Evolutionary conservation across 2,888 invertebrate genomes (phyloP).

Genomic region (Kryphioiulus occultus): DNA sequence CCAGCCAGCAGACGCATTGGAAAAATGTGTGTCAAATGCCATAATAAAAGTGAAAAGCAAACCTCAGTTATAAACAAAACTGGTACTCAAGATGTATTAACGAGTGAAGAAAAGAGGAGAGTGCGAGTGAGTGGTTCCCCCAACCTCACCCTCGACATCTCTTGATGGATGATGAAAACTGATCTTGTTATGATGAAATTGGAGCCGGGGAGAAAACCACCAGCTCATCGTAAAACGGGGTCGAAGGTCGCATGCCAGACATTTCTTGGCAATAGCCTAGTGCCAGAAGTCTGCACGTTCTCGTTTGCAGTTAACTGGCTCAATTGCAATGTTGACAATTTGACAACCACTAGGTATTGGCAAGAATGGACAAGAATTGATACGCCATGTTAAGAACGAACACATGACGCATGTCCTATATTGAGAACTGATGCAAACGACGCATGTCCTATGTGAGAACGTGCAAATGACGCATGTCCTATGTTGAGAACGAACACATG

Average conservation of each 20-base stretch:
- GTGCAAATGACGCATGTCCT: no score
- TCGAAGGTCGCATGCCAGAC: neutral
- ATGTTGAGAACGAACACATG: no score
- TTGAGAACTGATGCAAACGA: no score
- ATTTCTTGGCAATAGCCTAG: neutral
- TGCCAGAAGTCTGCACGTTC: neutral
- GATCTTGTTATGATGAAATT: neutral
- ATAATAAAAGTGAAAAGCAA: neutral
- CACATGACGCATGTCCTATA: no score
- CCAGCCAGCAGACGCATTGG: neutral
- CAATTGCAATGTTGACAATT: neutral
- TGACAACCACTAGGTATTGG: no score
- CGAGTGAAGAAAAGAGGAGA: neutral
- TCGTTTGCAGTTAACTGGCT: neutral
- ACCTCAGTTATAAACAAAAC: neutral
- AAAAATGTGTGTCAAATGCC: neutral
- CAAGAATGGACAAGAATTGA: no score
- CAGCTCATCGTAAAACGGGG: neutral
- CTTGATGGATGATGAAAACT: slow-evolving; percentile 20
- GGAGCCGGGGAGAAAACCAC: neutral
- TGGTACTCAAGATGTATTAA: neutral
- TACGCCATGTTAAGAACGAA: no score
- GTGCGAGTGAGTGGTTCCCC: neutral
- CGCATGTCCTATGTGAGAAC: no score
- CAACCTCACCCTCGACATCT: neutral